Base-by-base conservation (phyloP, 2,888 invertebrate species). In the Chrysolina americana region DNA sequence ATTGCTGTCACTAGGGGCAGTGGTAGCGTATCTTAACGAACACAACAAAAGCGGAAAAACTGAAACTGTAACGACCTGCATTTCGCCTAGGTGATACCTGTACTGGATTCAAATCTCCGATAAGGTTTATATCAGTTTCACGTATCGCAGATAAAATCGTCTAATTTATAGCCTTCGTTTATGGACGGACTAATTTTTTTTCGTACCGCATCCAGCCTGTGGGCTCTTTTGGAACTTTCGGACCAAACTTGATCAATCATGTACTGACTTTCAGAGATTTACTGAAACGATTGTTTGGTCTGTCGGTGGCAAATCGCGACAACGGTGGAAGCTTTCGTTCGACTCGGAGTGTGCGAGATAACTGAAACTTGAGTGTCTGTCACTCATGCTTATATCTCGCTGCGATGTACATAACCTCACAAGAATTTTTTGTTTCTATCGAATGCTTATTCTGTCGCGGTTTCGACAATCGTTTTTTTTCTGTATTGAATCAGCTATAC, bases 231-330 rank as follows among this genome's bases (percentile, higher is more conserved):
- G 59, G 69, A 59, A 68, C 62, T 28, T n/a, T n/a, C 70, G 44
- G 73, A 76, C 76, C 80, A 76, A 80, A 78, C 72, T 62, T 71
- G 68, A 73, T 78, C 77, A 79, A 79, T 80, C 80, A 76, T 73
- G 77, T 78, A 75, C 76, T 73, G 77, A 78, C 70, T 73, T 78
- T 68, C 75, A 69, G 70, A 76, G 73, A 79, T 48, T 79, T 75
- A 73, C 73, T 73, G 79, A 76, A 78, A 77, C 74, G 74, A 76
- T 73, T 68, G 74, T 73, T 76, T 70, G 79, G 78, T 72, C 79
- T 70, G 63, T 48, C 65, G 65, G 19, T 66, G 69, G 59, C 65
- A 71, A 59, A 68, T 64, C 50, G 62, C 70, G 70, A 53, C 48
- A 10, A 56, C 75, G 59, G 53, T 68, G 59, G 21, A 19, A 17